Percentiles rank a stretch among this genome's conserved stretches.
phyloP scores from a whole-genome alignment of 2,888 invertebrate species.

The Amorpha juglandis region DNA sequence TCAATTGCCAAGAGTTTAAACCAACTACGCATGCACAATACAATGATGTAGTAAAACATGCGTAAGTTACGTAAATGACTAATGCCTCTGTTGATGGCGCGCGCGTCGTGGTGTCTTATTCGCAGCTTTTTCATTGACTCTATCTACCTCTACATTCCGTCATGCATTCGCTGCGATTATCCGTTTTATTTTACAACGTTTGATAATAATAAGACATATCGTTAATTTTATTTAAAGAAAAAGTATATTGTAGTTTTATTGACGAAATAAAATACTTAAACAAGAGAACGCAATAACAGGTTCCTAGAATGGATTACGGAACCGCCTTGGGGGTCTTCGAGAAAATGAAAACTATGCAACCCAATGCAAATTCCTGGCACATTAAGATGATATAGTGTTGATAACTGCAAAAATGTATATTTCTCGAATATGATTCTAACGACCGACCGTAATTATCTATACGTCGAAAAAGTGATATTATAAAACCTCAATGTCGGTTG shows the following conservation, averaged over 20 bases:
- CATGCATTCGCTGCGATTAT: constrained; percentile 11
- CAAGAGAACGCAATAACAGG: neutral
- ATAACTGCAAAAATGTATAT: constrained; percentile 11
- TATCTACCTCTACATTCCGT: constrained; percentile 9
- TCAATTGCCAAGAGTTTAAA: neutral
- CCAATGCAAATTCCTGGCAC: constrained; percentile 1
- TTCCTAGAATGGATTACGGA: neutral
- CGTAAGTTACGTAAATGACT: neutral
- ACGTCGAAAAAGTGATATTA: no score
- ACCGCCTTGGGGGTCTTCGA: constrained; percentile 7
- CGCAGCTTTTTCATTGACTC: constrained; percentile 17
- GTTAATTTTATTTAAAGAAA: neutral
- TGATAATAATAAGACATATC: neutral
- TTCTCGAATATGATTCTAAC: constrained; percentile 10
- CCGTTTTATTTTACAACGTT: neutral
- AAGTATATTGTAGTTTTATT: neutral
- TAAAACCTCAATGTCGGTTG: neutral
- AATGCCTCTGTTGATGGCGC: neutral
- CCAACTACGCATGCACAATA: neutral
- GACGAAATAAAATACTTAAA: constrained; percentile 1
- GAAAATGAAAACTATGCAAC: constrained; percentile 8
- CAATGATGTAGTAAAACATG: neutral
- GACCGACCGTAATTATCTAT: neutral
- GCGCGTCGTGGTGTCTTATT: neutral
- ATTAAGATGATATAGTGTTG: constrained; percentile 9